Conservation (phyloP, 1,140 invertebrate species). For the Zaprionus lachaisei region DNA sequence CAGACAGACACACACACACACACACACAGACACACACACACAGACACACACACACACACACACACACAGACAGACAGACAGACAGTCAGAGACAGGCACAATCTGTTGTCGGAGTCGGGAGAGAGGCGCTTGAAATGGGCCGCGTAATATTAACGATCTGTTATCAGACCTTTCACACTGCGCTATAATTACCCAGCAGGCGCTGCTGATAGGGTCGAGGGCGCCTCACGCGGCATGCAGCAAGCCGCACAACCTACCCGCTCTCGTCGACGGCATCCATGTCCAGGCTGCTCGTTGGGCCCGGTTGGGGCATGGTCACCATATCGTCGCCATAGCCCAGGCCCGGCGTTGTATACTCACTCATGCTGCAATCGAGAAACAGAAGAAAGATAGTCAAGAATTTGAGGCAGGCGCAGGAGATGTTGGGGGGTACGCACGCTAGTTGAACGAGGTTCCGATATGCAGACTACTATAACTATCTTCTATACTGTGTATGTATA, state of each 20-base stretch:
- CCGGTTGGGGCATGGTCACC: background rate
- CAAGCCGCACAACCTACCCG: constrained; percentile 53
- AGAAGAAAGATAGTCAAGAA: constrained; percentile 5
- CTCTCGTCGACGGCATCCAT: constrained; percentile 50
- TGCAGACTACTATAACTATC: background rate
- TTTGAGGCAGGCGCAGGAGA: constrained; percentile 22
- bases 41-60: background rate
- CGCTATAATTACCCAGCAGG: constrained; percentile 68
- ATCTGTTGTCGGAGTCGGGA: constrained; percentile 9
- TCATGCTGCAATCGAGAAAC: constrained; percentile 48
- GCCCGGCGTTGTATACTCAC: constrained; percentile 53
- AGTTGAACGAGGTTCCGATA: background rate
- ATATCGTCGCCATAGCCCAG: constrained; percentile 29
- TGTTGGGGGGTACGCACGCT: background rate
- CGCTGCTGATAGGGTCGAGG: constrained; percentile 62
- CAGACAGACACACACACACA: background rate
- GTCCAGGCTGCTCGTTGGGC: constrained; percentile 28
- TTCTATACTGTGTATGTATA: background rate
- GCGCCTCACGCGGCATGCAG: background rate
- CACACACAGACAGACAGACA: background rate
- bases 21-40: background rate
- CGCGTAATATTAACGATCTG: constrained; percentile 81
- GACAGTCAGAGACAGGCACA: background rate
- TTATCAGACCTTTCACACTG: constrained; percentile 67
- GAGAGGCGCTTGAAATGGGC: constrained; percentile 61